These are phyloP conservation scores for Drosophila bunnanda DNA, from an alignment of 2,888 invertebrate species.

Conservation along the genomic window DNA sequence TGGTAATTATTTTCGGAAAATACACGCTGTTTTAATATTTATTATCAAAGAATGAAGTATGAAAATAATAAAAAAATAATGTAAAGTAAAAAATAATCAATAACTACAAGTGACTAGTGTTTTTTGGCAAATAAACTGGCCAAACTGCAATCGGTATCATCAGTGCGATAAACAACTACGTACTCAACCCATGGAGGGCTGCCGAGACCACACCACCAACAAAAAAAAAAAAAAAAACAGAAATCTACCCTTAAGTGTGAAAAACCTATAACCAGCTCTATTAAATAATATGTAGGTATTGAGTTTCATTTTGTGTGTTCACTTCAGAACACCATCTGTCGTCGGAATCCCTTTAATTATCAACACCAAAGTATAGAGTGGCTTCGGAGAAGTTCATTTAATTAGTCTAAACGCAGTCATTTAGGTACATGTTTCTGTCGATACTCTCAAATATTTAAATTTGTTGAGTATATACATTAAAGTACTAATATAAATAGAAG, in stretches of 20 bases:
- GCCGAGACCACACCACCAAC: constrained; percentile 12
- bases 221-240: too few species aligned
- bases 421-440: neutral
- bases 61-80: too few species aligned
- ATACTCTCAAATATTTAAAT: neutral
- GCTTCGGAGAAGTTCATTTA: neutral
- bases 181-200: neutral
- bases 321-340: constrained; percentile 57
- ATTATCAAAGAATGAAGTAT: too few species aligned
- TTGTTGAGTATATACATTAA: neutral
- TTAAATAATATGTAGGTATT: constrained; percentile 66
- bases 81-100: too few species aligned
- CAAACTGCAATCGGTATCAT: neutral
- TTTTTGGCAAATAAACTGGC: neutral
- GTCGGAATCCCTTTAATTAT: constrained; percentile 32
- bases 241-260: constrained; percentile 16
- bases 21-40: too few species aligned
- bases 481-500: neutral
- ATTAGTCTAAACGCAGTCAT: neutral
- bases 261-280: constrained; percentile 18
- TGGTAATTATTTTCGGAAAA: too few species aligned
- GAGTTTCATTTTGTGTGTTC: constrained; percentile 57
- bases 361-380: constrained; percentile 5
- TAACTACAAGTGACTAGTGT: neutral
- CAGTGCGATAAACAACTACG: neutral